Conservation (phyloP, 2,888 invertebrate genomes). For the Drosophila tanythrix region DNA sequence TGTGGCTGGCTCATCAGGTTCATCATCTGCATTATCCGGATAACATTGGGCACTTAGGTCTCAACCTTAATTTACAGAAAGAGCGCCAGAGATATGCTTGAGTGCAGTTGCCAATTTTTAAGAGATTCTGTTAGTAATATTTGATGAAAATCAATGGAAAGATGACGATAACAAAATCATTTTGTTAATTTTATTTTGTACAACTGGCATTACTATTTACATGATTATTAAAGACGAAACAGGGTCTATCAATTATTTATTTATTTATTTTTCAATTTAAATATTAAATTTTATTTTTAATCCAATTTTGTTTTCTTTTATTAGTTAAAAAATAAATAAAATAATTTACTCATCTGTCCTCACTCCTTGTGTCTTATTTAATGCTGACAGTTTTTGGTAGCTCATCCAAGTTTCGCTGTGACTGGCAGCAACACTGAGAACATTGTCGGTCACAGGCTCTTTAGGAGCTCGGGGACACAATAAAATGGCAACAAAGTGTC, state of each 20-base stretch:
- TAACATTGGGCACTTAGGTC: background rate
- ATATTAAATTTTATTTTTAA: background rate
- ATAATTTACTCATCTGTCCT: background rate
- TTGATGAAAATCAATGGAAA: background rate
- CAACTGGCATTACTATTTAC: background rate
- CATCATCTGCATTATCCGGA: background rate
- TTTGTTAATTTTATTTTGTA: background rate
- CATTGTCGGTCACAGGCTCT: conserved; percentile 16
- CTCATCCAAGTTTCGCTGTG: conserved; percentile 14
- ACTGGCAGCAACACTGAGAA: background rate
- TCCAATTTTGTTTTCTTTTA: background rate
- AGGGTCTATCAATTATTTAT: background rate
- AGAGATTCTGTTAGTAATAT: background rate
- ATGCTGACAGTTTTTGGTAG: conserved; percentile 6
- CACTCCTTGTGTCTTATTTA: background rate
- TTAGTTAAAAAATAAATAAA: too few relatives aligned
- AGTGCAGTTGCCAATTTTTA: background rate
- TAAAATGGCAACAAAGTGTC: conserved; percentile 52
- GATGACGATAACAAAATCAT: background rate
- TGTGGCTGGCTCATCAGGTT: conserved; percentile 12
- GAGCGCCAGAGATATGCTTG: background rate
- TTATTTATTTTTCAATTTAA: background rate
- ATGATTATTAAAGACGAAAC: fast-evolving
- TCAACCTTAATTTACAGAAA: too few relatives aligned
- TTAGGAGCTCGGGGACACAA: conserved; percentile 26